These are phyloP conservation scores for Malacosoma neustria DNA, from an alignment of 2,888 invertebrate genomes.

Conservation along the genomic window DNA sequence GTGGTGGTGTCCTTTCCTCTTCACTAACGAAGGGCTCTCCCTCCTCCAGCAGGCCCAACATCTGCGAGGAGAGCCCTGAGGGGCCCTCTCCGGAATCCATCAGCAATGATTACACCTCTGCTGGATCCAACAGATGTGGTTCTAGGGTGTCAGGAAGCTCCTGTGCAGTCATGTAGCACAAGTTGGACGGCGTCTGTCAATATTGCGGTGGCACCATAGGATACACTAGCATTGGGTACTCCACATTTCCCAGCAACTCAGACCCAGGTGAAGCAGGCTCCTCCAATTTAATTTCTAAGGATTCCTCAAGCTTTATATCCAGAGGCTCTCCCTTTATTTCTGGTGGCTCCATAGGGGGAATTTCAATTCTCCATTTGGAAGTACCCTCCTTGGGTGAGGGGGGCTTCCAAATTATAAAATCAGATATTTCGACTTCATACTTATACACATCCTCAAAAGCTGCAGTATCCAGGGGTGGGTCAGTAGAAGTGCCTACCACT, in stretches of 20 bases:
- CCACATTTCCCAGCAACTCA: conserved; percentile 29
- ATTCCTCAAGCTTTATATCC: conserved; percentile 41
- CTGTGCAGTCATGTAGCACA: conserved; percentile 37
- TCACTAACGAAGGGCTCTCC: conserved; percentile 38
- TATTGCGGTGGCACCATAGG: conserved; percentile 45
- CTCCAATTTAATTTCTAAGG: conserved; percentile 42
- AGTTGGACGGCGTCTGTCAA: conserved; percentile 38
- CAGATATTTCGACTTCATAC: conserved; percentile 37
- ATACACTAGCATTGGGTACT: conserved; percentile 48
- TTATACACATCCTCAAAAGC: conserved; percentile 56
- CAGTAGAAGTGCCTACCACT: conserved; percentile 60
- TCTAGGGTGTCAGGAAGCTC: conserved; percentile 36
- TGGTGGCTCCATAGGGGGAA: conserved; percentile 32
- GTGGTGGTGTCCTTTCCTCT: conserved; percentile 38
- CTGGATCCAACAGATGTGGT: conserved; percentile 43
- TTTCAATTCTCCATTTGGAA: conserved; percentile 45
- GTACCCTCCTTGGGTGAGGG: conserved; percentile 38
- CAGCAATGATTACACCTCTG: conserved; percentile 44
- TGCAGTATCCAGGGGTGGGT: conserved; percentile 50
- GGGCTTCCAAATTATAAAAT: conserved; percentile 46
- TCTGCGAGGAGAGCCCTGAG: conserved; percentile 52
- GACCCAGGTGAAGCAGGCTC: conserved; percentile 40
- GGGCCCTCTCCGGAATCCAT: conserved; percentile 63
- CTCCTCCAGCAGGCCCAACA: conserved; percentile 49
- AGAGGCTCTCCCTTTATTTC: conserved; percentile 54